Evolutionary conservation across 2,797 vertebrate genomes (phyloP).

Genomic region (Cossypha caffra): DNA sequence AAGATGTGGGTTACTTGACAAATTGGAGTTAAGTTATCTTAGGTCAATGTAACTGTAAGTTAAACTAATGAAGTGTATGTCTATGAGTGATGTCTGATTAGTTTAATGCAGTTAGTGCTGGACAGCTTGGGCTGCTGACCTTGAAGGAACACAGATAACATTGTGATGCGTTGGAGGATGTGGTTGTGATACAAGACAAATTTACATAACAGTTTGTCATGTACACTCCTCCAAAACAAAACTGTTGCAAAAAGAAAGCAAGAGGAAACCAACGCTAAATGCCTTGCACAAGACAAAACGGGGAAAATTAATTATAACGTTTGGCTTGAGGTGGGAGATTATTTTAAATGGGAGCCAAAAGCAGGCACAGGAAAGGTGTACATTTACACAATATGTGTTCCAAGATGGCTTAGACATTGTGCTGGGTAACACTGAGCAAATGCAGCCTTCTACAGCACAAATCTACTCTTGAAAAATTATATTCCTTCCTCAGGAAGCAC

Average conservation of each 20-base stretch:
- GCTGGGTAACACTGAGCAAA: slow-evolving; percentile 26
- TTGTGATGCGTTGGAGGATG: slow-evolving; percentile 68
- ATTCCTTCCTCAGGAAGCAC: neutral
- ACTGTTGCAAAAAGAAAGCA: slow-evolving; percentile 48
- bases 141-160: slow-evolving; percentile 76
- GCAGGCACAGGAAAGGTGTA: slow-evolving; percentile 21
- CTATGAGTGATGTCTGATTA: slow-evolving; percentile 73
- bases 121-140: slow-evolving; percentile 72
- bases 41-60: slow-evolving; percentile 73
- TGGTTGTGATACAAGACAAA: slow-evolving; percentile 58
- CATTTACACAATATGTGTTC: neutral
- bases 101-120: slow-evolving; percentile 71
- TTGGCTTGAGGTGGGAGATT: slow-evolving; percentile 18
- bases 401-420: neutral
- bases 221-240: slow-evolving; percentile 64
- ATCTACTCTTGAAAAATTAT: neutral
- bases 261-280: slow-evolving; percentile 4
- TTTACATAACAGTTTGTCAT: slow-evolving; percentile 67
- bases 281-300: neutral
- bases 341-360: slow-evolving; percentile 58
- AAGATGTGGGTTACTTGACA: slow-evolving; percentile 71
- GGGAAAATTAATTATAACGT: slow-evolving; percentile 12
- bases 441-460: neutral
- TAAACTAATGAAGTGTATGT: slow-evolving; percentile 74
- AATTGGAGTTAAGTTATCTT: slow-evolving; percentile 73